Evolutionary conservation across 1,140 invertebrate species (phyloP), one percentile per base, ranked within the genome.

Genomic region (Tetragnatha versicolor): DNA sequence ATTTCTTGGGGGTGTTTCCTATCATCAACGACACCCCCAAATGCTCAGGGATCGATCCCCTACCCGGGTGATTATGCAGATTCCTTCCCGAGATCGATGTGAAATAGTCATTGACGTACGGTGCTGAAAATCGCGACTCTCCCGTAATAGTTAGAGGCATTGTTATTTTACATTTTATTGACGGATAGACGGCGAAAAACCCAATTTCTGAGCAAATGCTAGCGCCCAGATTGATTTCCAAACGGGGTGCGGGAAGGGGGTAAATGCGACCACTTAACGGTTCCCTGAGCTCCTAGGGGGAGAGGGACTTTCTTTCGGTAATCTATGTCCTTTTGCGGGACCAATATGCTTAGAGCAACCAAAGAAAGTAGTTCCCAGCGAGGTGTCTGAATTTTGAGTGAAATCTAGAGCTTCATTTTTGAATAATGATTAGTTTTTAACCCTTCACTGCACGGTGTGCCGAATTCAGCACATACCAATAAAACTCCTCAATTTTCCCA

Each of bases 81-180:
- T 73, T 73, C 69, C 31, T 73, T 53, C 20, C 31, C 49, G 3
- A 53, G 49, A 73, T 73, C 69, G 37, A 73, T 73, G 60, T 73
- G 69, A 73, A 73, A 73, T 73, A 73, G 69, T 73, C 69, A 69
- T 53, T 69, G 66, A 49, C 47, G 66, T 53, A 20, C 42, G 53
- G 66, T 49, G 66, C 25, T 73, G 69, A 73, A 73, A 73, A 73
- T 73, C 51, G 33, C 69, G 53, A 51, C 29, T 60, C 22, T 29
- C 33, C 35, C 51, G 69, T 73, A 53, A 58, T 73, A 53, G 69
- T 73, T 73, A 73, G 51, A 60, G 51, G 69, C 69, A 73, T 73
- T 73, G 69, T 73, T 73, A 73, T 73, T 73, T 73, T 73, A 53
- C 69, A 73, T 73, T 73, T 73, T 73, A 73, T 73, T 73, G 69